Conservation (phyloP, 2,113 vertebrate genomes). For the Brevimyrus niger region DNA sequence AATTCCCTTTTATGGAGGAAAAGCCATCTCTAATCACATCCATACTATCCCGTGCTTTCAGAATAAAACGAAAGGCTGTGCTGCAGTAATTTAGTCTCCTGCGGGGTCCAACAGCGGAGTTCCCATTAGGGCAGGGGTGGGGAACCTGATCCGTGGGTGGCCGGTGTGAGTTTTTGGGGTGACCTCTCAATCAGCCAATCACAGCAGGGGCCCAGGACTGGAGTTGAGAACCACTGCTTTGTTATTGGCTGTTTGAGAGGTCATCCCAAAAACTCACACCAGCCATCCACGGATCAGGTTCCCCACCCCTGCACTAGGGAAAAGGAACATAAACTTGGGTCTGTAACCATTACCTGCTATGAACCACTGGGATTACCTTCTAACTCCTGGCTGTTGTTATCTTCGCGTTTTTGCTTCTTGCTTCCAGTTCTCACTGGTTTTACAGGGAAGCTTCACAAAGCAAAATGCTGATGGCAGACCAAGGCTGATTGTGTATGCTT, state of each 20-base stretch:
- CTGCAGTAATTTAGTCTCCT: not conserved
- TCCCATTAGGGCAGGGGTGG: not conserved
- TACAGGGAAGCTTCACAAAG: not conserved
- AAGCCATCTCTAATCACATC: not conserved
- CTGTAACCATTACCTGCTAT: not conserved
- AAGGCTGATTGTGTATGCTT: not conserved
- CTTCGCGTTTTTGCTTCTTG: not conserved
- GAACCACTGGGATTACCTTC: not conserved
- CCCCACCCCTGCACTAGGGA: too few relatives aligned
- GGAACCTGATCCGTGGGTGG: not conserved
- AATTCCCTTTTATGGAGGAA: not conserved
- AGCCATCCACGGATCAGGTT: too few relatives aligned
- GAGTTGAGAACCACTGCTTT: not conserved
- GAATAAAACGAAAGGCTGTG: not conserved
- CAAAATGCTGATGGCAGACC: not conserved
- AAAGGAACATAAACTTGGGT: not conserved
- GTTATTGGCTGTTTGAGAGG: not conserved
- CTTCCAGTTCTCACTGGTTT: not conserved
- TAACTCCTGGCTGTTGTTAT: not conserved
- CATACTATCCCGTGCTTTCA: not conserved
- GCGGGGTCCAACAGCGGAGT: not conserved
- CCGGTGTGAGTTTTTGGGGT: not conserved
- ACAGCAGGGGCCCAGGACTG: not conserved
- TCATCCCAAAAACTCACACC: too few relatives aligned
- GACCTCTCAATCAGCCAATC: not conserved